Percentiles rank a stretch among this genome's conserved stretches.
phyloP scores from a whole-genome alignment of 2,797 vertebrate genomes.

The Sebastes iracundus region DNA sequence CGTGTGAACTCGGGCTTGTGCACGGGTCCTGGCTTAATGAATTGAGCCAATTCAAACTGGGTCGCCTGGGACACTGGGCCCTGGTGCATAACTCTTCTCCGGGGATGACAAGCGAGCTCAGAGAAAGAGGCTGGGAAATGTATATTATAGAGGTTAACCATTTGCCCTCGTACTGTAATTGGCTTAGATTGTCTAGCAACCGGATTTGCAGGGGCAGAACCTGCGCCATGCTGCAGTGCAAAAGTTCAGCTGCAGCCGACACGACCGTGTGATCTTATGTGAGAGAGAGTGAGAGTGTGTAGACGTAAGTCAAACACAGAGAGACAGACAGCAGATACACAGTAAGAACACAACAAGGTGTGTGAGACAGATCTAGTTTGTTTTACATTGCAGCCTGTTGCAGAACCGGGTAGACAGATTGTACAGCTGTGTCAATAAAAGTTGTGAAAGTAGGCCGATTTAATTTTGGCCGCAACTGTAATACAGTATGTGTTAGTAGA shows the following conservation, averaged over 20 bases:
- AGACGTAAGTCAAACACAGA: conserved; percentile 39
- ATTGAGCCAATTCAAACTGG: conserved; percentile 94
- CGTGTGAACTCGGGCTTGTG: conserved; percentile 85
- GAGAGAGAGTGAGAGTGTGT: conserved; percentile 6
- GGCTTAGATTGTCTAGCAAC: conserved; percentile 98
- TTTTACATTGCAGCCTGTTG: conserved; percentile 31
- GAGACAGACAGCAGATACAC: conserved; percentile 30
- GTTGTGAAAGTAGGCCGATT: conserved; percentile 16
- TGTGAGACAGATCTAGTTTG: conserved; percentile 17
- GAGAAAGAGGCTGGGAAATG: conserved; percentile 84
- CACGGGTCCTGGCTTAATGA: conserved; percentile 91
- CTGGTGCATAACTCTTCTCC: conserved; percentile 80
- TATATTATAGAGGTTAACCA: conserved; percentile 87
- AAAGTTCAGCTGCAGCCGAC: conserved; percentile 78
- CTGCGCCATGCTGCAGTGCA: conserved; percentile 73
- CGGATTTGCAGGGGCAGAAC: conserved; percentile 89
- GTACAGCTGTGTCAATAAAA: conserved; percentile 29
- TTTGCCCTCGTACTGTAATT: conserved; percentile 94
- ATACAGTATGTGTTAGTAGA: conserved; percentile 4
- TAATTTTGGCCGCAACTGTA: conserved; percentile 5
- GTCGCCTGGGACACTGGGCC: conserved; percentile 80
- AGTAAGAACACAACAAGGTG: conserved; percentile 35
- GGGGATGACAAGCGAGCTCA: conserved; percentile 84
- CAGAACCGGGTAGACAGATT: conserved; percentile 7
- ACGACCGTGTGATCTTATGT: conserved; percentile 54